phyloP scores from a whole-genome alignment of 2,113 vertebrate genomes.

The Nothocercus julius region DNA sequence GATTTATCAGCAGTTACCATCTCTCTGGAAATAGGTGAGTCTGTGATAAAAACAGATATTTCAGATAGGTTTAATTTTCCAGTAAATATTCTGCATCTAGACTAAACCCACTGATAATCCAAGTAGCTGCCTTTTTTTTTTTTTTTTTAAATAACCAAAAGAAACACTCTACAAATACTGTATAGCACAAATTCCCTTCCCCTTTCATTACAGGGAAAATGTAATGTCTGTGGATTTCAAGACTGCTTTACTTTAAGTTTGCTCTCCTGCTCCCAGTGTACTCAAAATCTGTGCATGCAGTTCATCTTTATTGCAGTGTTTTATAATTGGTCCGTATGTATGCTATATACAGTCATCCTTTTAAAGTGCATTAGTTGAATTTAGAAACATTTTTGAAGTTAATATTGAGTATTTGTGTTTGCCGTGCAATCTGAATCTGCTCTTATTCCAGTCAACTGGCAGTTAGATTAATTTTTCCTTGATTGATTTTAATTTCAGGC shows the following conservation, averaged over 20 bases:
- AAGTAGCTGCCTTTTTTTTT: not conserved
- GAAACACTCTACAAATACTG: not conserved
- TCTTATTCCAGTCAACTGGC: not conserved
- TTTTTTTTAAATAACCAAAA: not conserved
- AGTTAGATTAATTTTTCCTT: slow-evolving; percentile 25
- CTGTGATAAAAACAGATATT: not conserved
- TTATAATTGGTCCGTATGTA: slow-evolving; percentile 28
- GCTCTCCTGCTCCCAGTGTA: not conserved
- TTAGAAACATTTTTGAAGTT: slow-evolving; percentile 57
- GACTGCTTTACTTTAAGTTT: slow-evolving; percentile 45
- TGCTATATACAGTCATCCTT: slow-evolving; percentile 30
- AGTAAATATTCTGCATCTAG: not conserved
- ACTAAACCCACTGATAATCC: slow-evolving; percentile 4
- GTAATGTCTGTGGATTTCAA: slow-evolving; percentile 45
- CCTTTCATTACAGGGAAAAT: slow-evolving; percentile 16
- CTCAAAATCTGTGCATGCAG: slow-evolving; percentile 31
- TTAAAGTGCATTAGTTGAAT: slow-evolving; percentile 29
- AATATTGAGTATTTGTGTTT: slow-evolving; percentile 53
- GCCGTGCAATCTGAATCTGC: not conserved
- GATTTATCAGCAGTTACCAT: slow-evolving; percentile 9
- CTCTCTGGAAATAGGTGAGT: slow-evolving; percentile 61
- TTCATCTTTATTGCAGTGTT: slow-evolving; percentile 51
- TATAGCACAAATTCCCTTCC: not conserved
- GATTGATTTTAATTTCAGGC: slow-evolving; percentile 39
- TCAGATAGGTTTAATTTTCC: not conserved